Evolutionary conservation across 2,888 invertebrate species (phyloP), one percentile per base, ranked within the genome.

Genomic region (Drosophila meridionalis): DNA sequence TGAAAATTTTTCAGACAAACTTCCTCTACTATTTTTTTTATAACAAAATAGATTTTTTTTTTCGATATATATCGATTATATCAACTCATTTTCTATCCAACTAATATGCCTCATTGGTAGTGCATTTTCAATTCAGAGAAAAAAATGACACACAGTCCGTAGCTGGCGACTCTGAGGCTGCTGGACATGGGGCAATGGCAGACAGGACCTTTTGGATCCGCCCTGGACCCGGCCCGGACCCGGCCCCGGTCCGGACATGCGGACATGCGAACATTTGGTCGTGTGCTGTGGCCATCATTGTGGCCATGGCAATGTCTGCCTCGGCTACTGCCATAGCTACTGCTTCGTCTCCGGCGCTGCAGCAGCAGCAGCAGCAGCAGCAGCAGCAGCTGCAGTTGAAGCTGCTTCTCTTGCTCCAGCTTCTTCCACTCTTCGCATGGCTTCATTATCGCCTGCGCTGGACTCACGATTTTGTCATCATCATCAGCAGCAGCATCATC

Each of bases 221-320:
- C 43, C 45, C 50, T 20, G 55, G 45, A 38, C 55, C 26, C 40
- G 4, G 30, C 14, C 20, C 12, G 12, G 26, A 0, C 26, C 48
- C n/a, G n/a, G 3, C 12, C 26, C 26, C 28, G 55, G 28, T 14
- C 14, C 38, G 53, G 55, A 34, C 43, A 20, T 32, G 34, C 36
- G 63, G 72, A 66, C 61, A 59, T 63, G 57, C 57, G 66, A 61
- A 67, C 69, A 79, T 76, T 76, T 74, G 85, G 88, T 86, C 78
- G 73, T 73, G 73, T 75, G 62, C 65, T 82, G 88, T 82, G 87
- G 83, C 86, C 86, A 73, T 80, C 78, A 76, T 76, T 87, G 88
- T 73, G 83, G 75, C 62, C 76, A 71, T 26, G 20, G 14, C 56
- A 34, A 40, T 42, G 20, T 20, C 48, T 43, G 38, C n/a, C 14